A percentile compares a stretch with the other conserved stretches of the same genome.
Conservation (phyloP, 1,140 invertebrate genomes). For the Drosophila trapezifrons region DNA sequence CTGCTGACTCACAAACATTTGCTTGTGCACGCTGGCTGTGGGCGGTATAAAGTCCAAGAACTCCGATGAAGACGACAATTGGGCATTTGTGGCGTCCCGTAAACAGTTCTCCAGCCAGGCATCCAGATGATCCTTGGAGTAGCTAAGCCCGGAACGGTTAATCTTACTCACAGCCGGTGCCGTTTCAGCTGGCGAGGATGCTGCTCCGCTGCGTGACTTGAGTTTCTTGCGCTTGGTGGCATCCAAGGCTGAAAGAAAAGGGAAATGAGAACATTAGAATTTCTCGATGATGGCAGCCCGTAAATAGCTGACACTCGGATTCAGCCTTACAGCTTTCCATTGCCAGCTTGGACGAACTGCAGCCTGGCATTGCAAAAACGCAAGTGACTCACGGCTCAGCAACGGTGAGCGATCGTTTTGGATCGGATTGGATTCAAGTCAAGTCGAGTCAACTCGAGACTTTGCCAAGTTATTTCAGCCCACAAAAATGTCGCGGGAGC, state of each 20-base stretch:
- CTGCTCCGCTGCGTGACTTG: conserved; percentile 68
- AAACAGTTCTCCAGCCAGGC: conserved; percentile 81
- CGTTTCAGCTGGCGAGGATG: conserved; percentile 22
- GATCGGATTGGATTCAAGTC: neutral
- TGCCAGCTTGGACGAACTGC: conserved; percentile 26
- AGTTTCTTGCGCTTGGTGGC: conserved; percentile 76
- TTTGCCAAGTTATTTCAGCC: conserved; percentile 58
- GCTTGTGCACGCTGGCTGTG: conserved; percentile 30
- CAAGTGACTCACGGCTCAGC: conserved; percentile 62
- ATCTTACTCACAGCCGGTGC: conserved; percentile 24
- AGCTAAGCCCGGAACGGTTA: conserved; percentile 42
- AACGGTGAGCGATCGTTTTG: conserved; percentile 2
- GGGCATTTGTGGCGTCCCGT: conserved; percentile 76
- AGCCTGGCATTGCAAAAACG: conserved; percentile 56
- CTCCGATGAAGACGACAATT: conserved; percentile 80
- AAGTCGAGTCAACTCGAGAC: conserved; percentile 1
- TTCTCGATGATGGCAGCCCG: too few species aligned
- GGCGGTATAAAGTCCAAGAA: conserved; percentile 81
- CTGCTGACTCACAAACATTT: conserved; percentile 48
- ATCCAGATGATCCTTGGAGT: conserved; percentile 80
- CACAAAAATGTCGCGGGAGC: conserved; percentile 63
- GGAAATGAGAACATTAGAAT: conserved; percentile 3
- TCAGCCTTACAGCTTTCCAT: conserved; percentile 1
- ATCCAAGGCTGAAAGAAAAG: conserved; percentile 46
- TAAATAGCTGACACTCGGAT: neutral